Percentiles rank a stretch among this genome's conserved stretches.
Conservation (phyloP, 2,113 vertebrate genomes). For the Oncorhynchus keta region DNA sequence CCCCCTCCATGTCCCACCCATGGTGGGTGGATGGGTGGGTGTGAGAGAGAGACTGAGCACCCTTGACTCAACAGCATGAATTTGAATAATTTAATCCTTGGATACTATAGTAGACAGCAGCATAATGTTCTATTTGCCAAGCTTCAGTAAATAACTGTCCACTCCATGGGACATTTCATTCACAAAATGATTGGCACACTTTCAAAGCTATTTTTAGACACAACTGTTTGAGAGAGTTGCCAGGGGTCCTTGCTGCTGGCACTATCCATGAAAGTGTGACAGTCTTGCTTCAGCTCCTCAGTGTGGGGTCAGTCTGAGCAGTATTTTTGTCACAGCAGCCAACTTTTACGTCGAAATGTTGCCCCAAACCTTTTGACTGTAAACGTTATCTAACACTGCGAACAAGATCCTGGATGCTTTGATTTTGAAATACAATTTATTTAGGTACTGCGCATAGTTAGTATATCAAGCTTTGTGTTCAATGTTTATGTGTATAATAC, state of each 20-base stretch:
- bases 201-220: neutral
- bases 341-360: conserved; percentile 13
- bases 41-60: neutral
- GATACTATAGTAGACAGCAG: neutral
- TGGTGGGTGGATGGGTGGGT: neutral
- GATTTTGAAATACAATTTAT: neutral
- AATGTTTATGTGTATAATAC: too few species aligned
- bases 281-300: neutral
- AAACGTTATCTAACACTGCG: neutral
- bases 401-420: neutral
- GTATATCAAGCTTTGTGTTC: neutral
- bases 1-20: conserved; percentile 4
- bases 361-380: neutral
- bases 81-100: neutral
- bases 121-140: neutral
- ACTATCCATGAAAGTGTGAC: neutral
- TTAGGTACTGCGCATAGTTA: neutral
- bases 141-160: neutral
- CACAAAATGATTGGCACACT: neutral
- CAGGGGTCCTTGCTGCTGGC: neutral
- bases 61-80: neutral
- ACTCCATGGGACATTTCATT: neutral
- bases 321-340: conserved; percentile 26
- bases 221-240: neutral
- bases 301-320: neutral